Evolutionary conservation across 2,113 vertebrate species (phyloP).

Genomic region (Pituophis catenifer): DNA sequence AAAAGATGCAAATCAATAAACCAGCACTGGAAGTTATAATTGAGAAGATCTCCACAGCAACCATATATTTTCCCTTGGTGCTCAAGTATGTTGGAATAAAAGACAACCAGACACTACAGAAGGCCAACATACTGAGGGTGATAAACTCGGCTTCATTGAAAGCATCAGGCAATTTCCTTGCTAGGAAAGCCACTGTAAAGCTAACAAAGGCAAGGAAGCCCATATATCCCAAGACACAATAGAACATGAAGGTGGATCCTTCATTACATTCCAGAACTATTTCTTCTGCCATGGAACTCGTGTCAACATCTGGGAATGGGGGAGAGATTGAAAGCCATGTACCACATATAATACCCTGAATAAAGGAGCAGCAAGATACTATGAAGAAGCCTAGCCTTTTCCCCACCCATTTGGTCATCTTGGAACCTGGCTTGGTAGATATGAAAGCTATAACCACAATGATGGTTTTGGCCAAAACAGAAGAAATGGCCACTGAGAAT

Average conservation of each 20-base stretch:
- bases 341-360: neutral
- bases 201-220: neutral
- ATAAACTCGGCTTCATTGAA: neutral
- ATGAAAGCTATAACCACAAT: neutral
- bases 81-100: neutral
- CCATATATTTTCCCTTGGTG: neutral
- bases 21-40: neutral
- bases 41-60: neutral
- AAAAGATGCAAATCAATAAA: neutral
- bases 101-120: neutral
- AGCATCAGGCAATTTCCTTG: neutral
- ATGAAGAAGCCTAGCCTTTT: neutral
- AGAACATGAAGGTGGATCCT: neutral
- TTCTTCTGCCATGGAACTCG: neutral
- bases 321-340: neutral
- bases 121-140: neutral
- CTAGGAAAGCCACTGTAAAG: neutral
- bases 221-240: neutral
- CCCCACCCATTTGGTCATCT: neutral
- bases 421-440: neutral
- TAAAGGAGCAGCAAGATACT: neutral
- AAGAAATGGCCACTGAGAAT: slow-evolving; percentile 1
- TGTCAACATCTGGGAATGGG: neutral
- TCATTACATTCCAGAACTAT: neutral
- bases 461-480: neutral